These are phyloP conservation scores for Piezodorus guildinii DNA, from an alignment of 1,140 invertebrate species.

Conservation along the genomic window DNA sequence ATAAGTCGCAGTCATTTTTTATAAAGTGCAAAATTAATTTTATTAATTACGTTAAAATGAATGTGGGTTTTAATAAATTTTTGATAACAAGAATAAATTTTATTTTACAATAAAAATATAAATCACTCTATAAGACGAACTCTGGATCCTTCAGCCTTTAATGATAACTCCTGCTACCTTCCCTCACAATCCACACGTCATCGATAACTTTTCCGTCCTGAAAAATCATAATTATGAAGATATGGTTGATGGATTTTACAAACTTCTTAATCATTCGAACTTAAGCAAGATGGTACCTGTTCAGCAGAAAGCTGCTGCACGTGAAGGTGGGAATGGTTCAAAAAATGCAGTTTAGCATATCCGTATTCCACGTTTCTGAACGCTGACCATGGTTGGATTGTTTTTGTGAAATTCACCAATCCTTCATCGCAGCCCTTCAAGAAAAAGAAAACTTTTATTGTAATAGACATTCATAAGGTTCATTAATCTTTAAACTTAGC, in stretches of 20 bases:
- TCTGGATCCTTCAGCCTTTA: too few relatives aligned
- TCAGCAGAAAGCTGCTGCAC: slow-evolving; percentile 87
- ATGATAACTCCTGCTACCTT: slow-evolving; percentile 30
- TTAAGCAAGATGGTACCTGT: slow-evolving; percentile 34
- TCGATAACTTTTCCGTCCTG: slow-evolving; percentile 54
- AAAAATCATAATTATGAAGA: slow-evolving; percentile 17
- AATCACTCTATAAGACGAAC: too few relatives aligned
- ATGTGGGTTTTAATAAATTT: too few relatives aligned
- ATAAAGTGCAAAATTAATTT: too few relatives aligned
- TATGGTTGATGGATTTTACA: not conserved
- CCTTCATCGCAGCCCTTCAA: slow-evolving; percentile 46
- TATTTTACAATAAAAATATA: too few relatives aligned
- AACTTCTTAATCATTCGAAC: too few relatives aligned
- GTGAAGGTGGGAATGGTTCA: slow-evolving; percentile 76
- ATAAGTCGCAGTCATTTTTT: too few relatives aligned
- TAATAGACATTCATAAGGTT: too few relatives aligned
- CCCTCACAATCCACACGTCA: slow-evolving; percentile 60
- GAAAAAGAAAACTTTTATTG: not conserved
- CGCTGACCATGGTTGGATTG: slow-evolving; percentile 62
- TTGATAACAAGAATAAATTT: too few relatives aligned
- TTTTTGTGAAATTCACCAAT: slow-evolving; percentile 39
- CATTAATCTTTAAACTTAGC: too few relatives aligned
- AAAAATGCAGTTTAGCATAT: slow-evolving; percentile 70
- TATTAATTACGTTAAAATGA: too few relatives aligned
- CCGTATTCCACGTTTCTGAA: slow-evolving; percentile 84